A percentile compares a stretch with the other conserved stretches of the same genome.
These are phyloP conservation scores for Tachuris rubrigastra DNA, from an alignment of 2,113 vertebrate genomes.

Conservation along the genomic window DNA sequence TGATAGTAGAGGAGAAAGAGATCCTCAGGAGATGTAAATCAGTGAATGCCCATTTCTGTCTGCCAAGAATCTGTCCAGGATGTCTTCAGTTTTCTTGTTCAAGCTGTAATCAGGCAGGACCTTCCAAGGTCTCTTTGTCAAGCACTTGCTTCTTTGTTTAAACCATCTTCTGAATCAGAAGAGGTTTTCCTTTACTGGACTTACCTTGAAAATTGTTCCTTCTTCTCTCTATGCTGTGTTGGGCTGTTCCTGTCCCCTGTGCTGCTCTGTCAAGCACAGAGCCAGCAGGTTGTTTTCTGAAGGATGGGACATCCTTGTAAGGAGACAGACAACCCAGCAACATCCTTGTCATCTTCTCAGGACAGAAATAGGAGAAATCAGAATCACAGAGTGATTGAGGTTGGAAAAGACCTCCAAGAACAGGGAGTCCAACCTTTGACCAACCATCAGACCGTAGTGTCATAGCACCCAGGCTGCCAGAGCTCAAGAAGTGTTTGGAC, in stretches of 20 bases:
- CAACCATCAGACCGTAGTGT: fast-evolving
- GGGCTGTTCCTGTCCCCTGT: neutral
- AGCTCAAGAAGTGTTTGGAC: neutral
- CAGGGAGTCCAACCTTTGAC: fast-evolving
- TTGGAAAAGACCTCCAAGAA: neutral
- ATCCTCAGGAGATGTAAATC: neutral
- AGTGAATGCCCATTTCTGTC: neutral
- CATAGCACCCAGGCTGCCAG: neutral
- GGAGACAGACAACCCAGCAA: neutral
- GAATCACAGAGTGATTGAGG: neutral
- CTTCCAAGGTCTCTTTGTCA: neutral
- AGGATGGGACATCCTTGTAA: neutral
- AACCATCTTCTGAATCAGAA: neutral
- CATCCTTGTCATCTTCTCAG: neutral
- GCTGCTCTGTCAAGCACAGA: neutral
- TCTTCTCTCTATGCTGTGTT: neutral
- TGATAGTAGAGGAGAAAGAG: neutral
- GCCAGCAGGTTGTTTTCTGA: neutral
- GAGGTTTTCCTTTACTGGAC: neutral
- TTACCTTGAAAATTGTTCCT: neutral
- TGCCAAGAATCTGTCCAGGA: neutral
- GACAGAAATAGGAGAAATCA: neutral
- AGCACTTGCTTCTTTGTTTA: neutral
- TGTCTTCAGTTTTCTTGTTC: neutral
- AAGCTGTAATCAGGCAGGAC: neutral